phyloP scores from a whole-genome alignment of 2,113 vertebrate genomes.

The Oreochromis aureus region DNA sequence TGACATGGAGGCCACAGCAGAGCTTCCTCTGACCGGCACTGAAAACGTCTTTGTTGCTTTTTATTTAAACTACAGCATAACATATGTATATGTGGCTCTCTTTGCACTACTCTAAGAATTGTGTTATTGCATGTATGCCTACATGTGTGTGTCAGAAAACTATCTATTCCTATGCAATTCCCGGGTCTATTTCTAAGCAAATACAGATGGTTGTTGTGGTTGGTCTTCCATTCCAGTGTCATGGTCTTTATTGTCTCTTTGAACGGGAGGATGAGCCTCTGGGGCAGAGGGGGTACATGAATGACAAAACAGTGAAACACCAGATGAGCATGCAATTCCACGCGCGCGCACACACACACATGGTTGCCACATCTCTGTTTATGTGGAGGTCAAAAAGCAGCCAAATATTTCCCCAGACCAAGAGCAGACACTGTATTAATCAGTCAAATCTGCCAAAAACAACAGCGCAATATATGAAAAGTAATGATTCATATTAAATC shows the following conservation, averaged over 20 bases:
- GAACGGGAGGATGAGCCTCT: slow-evolving; percentile 8
- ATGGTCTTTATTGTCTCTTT: slow-evolving; percentile 35
- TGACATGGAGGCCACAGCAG: slow-evolving; percentile 24
- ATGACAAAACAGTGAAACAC: slow-evolving; percentile 26
- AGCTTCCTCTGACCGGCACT: not conserved
- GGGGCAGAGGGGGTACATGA: not conserved
- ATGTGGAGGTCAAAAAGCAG: slow-evolving; percentile 9
- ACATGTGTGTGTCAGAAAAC: slow-evolving; percentile 4
- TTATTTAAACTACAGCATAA: not conserved
- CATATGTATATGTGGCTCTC: not conserved
- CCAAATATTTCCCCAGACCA: slow-evolving; percentile 3
- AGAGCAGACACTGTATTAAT: slow-evolving; percentile 8
- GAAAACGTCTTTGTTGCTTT: not conserved
- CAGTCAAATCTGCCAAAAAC: slow-evolving; percentile 16
- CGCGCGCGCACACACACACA: not conserved
- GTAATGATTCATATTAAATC: not conserved
- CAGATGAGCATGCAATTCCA: not conserved
- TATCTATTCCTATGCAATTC: slow-evolving; percentile 12
- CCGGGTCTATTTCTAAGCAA: slow-evolving; percentile 25
- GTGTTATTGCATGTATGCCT: not conserved
- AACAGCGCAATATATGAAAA: not conserved
- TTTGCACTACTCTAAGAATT: not conserved
- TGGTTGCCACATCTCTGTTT: not conserved
- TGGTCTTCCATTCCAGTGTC: slow-evolving; percentile 33
- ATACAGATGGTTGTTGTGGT: slow-evolving; percentile 55